Evolutionary conservation across 2,113 vertebrate species (phyloP), one percentile per base, ranked within the genome.

Genomic region (Thymallus thymallus): DNA sequence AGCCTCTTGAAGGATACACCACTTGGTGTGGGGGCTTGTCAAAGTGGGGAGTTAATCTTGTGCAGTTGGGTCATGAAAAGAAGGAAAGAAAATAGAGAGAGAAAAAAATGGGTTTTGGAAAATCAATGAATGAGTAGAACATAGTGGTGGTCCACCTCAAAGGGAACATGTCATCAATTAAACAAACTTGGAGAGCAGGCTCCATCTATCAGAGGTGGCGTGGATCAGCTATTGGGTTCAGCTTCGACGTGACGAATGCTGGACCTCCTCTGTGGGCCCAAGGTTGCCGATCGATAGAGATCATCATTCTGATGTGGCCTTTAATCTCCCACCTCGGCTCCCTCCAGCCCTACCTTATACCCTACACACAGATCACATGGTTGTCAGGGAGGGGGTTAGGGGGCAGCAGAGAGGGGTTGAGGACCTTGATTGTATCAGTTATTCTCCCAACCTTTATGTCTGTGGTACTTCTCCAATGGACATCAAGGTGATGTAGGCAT

Each of bases 271-370:
- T 81, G 83, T 88, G 85, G 89, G 84, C 85, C 88, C 88, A 89
- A 91, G 91, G 89, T 92, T 89, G 90, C 87, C 74, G 90, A 93
- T 93, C 92, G 87, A 93, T 93, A 91, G 90, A 91, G 91, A 92
- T 93, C 91, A 93, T 93, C 90, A 91, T 91, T 80, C 83, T 88
- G 89, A 92, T 92, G 90, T 89, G 89, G 90, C 91, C 88, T 89
- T 91, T 90, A 92, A 91, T 93, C 91, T 90, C 90, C 80, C 84
- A 76, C 76, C 22, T 76, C 83, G 32, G 82, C 89, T 91, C 87
- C 88, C 84, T 85, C 80, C 85, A 89, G 89, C 88, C 81, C 88
- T 89, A 87, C 88, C 89, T 91, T 91, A 92, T 89, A 91, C 89
- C 85, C 82, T 84, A 89, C 81, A 90, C 90, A 87, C 82, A 80